Percentiles rank a stretch among this genome's conserved stretches.
Conservation (phyloP, 2,797 vertebrate genomes). For the Cuculus canorus region DNA sequence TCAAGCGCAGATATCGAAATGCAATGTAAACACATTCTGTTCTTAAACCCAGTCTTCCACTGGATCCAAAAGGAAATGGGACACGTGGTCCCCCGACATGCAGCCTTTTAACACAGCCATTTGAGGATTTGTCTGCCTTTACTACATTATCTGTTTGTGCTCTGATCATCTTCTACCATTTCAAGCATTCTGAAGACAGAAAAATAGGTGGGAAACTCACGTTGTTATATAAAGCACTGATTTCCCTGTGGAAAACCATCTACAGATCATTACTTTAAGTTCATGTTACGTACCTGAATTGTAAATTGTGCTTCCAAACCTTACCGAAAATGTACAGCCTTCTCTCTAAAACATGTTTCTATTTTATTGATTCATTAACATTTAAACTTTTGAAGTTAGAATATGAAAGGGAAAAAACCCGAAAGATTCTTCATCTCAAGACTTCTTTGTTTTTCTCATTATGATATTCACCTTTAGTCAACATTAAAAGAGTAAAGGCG, state of each 20-base stretch:
- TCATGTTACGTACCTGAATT: background rate
- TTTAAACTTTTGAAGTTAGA: constrained; percentile 32
- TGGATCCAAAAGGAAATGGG: background rate
- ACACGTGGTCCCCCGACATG: rapidly evolving
- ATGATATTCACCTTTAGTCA: constrained; percentile 25
- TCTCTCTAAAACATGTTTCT: background rate
- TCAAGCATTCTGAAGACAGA: background rate
- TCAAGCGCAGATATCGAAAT: background rate
- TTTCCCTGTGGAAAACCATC: background rate
- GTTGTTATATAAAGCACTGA: background rate
- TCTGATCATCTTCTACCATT: background rate
- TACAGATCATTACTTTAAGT: constrained; percentile 9
- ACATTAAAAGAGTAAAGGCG: background rate
- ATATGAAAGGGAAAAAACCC: background rate
- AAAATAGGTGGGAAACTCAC: background rate
- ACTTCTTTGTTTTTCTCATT: background rate
- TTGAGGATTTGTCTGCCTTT: background rate
- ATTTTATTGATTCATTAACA: constrained; percentile 24
- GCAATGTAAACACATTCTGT: rapidly evolving
- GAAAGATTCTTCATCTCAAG: background rate
- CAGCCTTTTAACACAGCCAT: background rate
- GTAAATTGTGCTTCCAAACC: constrained; percentile 2
- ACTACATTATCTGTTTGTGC: background rate
- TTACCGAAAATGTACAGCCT: background rate
- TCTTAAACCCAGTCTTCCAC: background rate